phyloP scores from a whole-genome alignment of 92 coral and sea anemone genomes.

The Meandrina meandrites region DNA sequence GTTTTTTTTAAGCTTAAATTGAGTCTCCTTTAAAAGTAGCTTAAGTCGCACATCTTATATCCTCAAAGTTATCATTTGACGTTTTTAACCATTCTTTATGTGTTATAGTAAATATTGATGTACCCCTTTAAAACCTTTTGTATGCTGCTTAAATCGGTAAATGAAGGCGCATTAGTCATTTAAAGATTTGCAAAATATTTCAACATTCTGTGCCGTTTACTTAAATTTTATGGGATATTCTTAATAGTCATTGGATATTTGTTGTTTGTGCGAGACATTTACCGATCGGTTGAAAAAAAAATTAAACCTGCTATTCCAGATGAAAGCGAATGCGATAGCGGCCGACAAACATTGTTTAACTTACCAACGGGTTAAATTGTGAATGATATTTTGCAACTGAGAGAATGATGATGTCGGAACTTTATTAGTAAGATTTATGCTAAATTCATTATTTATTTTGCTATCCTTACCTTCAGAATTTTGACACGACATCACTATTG shows the following conservation, averaged over 20 bases:
- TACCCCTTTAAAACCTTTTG: not conserved
- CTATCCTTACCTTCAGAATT: not conserved
- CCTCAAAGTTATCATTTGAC: not conserved
- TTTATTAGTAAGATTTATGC: not conserved
- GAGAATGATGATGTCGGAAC: not conserved
- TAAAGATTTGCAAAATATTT: not conserved
- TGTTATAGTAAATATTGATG: not conserved
- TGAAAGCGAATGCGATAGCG: not conserved
- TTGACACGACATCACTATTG: not conserved
- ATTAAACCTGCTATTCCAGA: not conserved
- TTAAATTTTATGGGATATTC: not conserved
- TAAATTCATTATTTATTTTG: not conserved
- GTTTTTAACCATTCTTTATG: not conserved
- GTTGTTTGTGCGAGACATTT: not conserved
- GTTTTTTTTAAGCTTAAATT: not conserved
- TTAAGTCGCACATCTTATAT: not conserved
- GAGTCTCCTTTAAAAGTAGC: not conserved
- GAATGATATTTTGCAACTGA: not conserved
- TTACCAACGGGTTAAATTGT: not conserved
- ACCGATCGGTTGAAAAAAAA: not conserved
- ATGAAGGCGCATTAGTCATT: not conserved
- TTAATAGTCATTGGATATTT: not conserved
- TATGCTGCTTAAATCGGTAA: not conserved
- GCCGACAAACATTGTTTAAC: not conserved
- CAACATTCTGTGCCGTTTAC: not conserved